Evolutionary conservation across 2,888 invertebrate genomes (phyloP), one percentile per base, ranked within the genome.

Genomic region (Coleophora deauratella): DNA sequence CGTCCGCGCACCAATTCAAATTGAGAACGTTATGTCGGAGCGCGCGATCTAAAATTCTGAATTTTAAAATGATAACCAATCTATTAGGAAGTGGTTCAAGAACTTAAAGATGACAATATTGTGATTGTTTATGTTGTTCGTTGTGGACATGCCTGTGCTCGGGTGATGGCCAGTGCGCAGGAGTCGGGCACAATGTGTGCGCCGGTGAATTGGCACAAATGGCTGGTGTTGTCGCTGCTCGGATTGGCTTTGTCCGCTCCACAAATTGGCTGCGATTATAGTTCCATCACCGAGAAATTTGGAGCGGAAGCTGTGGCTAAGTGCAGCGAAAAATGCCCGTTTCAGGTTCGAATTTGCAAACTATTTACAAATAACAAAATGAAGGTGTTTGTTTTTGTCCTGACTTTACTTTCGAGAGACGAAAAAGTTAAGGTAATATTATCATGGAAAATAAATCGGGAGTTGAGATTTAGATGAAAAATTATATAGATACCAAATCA

Each of bases 191-290:
- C 79, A 81, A 82, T 85, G 84, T 75, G 70, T 70, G 66, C 68
- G 72, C 69, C 69, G 66, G 70, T 69, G 81, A 84, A 84, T 82
- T 84, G 84, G 81, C 84, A 76, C 75, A 82, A 84, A 81, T 84
- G 84, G 82, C 75, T 82, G 67, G 75, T 82, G 80, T 73, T 82
- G 80, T 71, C 74, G 76, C 66, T 84, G 72, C 66, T 84, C 72
- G 84, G 84, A 82, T 82, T 85, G 80, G 82, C 82, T 81, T 80
- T 84, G 85, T 82, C 84, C 84, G 84, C 74, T 68, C 76, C 72
- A 65, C 76, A 81, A 85, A 84, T 85, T 85, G 84, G 72, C 68
- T 75, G 81, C 81, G 84, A 85, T 82, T 82, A 82, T 70, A 76
- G 75, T 72, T 72, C 79, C 81, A 80, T 80, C 81, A 80, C 81